Evolutionary conservation across 2,888 invertebrate species (phyloP), one percentile per base, ranked within the genome.

Genomic region (Cryptocephalus primarius): DNA sequence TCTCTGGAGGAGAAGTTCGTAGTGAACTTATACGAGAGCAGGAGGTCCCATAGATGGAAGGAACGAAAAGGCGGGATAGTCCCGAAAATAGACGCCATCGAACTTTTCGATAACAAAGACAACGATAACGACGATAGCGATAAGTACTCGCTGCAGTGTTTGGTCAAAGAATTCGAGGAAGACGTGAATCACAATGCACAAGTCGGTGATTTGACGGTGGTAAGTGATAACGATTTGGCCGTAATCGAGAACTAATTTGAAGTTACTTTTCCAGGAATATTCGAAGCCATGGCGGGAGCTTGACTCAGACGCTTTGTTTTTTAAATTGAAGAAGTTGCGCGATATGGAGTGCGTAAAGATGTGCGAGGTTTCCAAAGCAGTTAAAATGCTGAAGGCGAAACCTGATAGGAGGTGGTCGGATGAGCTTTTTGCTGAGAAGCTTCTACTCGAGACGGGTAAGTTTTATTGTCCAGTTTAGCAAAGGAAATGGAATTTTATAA

Each of bases 401-500:
- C 43, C 40, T 8, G 47, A 54, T 10, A 52, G 53, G 4, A 55
- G 56, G 22, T 56, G 58, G 47, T 14, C 43, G 1, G 60, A 60
- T 8, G 50, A 55, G 42, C 51, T 66, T 13, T 52, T 64, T 45
- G 64, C 65, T 8, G 65, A 67, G 52, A 60, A 50, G 43, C 56
- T 66, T 42, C 52, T 67, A 9, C 51, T 67, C 8, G 58, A 58
- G 43, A 57, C 64, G 43, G 60, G 65, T 64, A 56, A 57, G 63
- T 56, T 13, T 11, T 14, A 33, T 42, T n/a, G n/a, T n/a, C n/a
- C n/a, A n/a, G n/a, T n/a, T n/a, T n/a, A n/a, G n/a, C n/a, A n/a
- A 11, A 40, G 11, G 13, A 3, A 10, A 11, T n/a, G n/a, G n/a
- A 40, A 6, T 40, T 13, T 36, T 36, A 36, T 36, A 12, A 12